Conservation (phyloP, 2,797 vertebrate genomes). For the Eidolon dupreanum region DNA sequence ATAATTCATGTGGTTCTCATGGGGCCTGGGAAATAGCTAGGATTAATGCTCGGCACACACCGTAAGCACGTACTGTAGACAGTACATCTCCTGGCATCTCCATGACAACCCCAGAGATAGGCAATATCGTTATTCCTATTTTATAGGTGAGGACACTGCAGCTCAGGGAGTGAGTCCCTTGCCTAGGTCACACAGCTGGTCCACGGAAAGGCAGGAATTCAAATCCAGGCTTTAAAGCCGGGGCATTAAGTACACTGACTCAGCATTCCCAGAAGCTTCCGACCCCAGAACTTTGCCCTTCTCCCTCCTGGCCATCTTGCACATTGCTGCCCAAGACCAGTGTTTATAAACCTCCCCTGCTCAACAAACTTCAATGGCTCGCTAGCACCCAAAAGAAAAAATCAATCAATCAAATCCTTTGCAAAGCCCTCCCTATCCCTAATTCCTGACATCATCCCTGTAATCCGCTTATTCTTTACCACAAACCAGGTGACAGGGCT, state of each 20-base stretch:
- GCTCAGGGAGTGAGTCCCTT: background rate
- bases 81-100: background rate
- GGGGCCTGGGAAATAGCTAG: background rate
- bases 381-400: background rate
- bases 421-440: background rate
- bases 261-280: background rate
- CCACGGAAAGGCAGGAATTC: background rate
- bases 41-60: accelerated
- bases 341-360: background rate
- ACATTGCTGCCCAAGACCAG: background rate
- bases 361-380: background rate
- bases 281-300: background rate
- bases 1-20: accelerated
- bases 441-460: background rate
- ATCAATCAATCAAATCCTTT: too few species aligned
- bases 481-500: background rate
- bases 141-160: background rate
- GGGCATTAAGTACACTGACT: background rate
- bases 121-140: accelerated
- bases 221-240: background rate
- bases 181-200: background rate
- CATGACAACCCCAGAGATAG: background rate
- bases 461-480: too few species aligned
- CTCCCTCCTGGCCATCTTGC: background rate
- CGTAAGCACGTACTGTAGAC: background rate